These are phyloP conservation scores for Catocala sponsa DNA, from an alignment of 2,888 invertebrate genomes.

Conservation along the genomic window DNA sequence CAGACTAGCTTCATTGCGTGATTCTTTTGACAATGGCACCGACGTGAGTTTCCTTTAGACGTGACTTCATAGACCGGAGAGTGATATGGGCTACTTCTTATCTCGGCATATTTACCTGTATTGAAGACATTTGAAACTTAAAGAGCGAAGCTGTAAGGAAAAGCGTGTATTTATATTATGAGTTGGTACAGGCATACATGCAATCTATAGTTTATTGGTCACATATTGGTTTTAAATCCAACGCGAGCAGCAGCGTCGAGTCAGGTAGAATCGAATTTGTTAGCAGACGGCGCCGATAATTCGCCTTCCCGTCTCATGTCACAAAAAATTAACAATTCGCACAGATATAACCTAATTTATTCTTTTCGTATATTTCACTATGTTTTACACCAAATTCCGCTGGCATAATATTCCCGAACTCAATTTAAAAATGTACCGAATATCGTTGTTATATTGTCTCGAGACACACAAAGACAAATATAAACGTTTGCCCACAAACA, in stretches of 20 bases:
- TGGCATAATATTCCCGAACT: not conserved
- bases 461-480: conserved; percentile 39
- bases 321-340: conserved; percentile 49
- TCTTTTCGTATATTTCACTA: conserved; percentile 32
- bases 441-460: conserved; percentile 22
- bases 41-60: no score
- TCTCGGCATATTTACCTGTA: no score
- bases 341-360: conserved; percentile 40
- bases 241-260: conserved; percentile 37
- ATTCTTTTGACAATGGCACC: no score
- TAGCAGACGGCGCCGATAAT: conserved; percentile 57
- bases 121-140: no score
- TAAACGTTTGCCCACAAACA: conserved; percentile 52
- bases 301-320: conserved; percentile 43
- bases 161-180: no score
- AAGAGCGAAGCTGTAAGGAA: no score
- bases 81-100: no score
- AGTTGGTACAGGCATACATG: not conserved
- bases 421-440: conserved; percentile 12
- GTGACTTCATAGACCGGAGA: no score
- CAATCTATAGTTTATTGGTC: conserved; percentile 29
- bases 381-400: not conserved
- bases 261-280: conserved; percentile 61
- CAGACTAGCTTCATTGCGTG: no score
- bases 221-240: conserved; percentile 27